These are phyloP conservation scores for Bugulina stolonifera DNA, from an alignment of 2,888 invertebrate genomes.

Conservation along the genomic window DNA sequence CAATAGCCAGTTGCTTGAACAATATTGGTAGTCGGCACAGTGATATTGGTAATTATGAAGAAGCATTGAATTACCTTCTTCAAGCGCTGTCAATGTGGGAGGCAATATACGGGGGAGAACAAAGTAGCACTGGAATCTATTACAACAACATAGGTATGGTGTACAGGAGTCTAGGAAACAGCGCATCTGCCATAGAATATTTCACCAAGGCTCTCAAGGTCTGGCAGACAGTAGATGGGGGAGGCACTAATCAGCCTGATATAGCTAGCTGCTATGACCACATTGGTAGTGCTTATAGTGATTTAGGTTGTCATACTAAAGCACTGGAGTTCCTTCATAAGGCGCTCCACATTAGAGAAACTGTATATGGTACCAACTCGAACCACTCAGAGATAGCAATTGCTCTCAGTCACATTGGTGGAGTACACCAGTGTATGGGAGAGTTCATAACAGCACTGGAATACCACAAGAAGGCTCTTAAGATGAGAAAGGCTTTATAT, in stretches of 20 bases:
- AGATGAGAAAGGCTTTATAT: conserved; percentile 1
- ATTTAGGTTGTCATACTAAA: not conserved
- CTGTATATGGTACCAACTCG: not conserved
- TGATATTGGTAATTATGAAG: not conserved
- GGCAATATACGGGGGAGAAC: not conserved
- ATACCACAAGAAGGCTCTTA: not conserved
- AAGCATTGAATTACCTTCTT: not conserved
- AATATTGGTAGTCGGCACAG: not conserved
- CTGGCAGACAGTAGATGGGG: not conserved
- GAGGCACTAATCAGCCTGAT: not conserved
- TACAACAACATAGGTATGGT: not conserved
- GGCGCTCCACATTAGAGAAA: not conserved
- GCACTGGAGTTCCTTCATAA: not conserved
- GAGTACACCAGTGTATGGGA: too few relatives aligned
- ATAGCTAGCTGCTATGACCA: not conserved
- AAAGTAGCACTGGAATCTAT: not conserved
- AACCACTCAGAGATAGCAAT: too few relatives aligned
- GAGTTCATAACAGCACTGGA: not conserved
- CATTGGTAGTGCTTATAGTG: not conserved
- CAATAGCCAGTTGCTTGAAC: not conserved
- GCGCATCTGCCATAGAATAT: not conserved
- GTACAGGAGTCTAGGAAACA: not conserved
- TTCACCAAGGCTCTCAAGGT: not conserved
- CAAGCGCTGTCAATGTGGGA: not conserved
- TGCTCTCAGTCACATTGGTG: too few relatives aligned